Evolutionary conservation across 2,888 invertebrate genomes (phyloP), one percentile per base, ranked within the genome.

Genomic region (Cryptocephalus primarius): DNA sequence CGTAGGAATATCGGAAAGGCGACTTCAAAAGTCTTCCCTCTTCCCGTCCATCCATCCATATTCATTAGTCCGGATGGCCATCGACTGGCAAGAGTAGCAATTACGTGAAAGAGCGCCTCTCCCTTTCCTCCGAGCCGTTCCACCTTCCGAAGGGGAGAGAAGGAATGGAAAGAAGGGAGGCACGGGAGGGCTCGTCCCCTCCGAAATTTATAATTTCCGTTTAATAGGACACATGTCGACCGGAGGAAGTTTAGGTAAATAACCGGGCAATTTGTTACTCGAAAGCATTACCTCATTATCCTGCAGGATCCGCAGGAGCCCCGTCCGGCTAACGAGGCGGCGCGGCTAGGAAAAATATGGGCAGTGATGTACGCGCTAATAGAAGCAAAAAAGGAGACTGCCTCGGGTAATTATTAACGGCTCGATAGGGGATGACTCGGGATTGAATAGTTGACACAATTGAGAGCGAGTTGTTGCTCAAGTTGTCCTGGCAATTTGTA

Each of bases 161-260:
- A 22, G 3, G 22, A 22, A 22, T 22, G 22, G 22, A 22, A 22
- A 22, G 22, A 22, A 22, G 2, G 8, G 40, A 14, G 10, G 32
- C 11, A 11, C 40, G 39, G 40, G 33, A 40, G 36, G 43, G 39
- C 39, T 33, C 48, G 32, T n/a, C 44, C 43, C 46, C 43, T 44
- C 44, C 50, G 52, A 59, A 59, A 59, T 61, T 60, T 58, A 61
- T 61, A 61, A 61, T 61, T 61, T 61, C 61, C 61, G 61, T 56
- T 60, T 54, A 56, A 59, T 58, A 55, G 56, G 56, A 55, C 56
- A 57, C 54, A 53, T 55, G 58, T 54, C 55, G 47, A 51, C 46
- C 54, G 55, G 48, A 58, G 59, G 60, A 60, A 60, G 60, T 58
- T 60, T 54, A 55, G 54, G 55, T 58, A 57, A 56, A 60, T 59